These are phyloP conservation scores for Notodonta dromedarius DNA, from an alignment of 2,888 invertebrate genomes.

Conservation along the genomic window DNA sequence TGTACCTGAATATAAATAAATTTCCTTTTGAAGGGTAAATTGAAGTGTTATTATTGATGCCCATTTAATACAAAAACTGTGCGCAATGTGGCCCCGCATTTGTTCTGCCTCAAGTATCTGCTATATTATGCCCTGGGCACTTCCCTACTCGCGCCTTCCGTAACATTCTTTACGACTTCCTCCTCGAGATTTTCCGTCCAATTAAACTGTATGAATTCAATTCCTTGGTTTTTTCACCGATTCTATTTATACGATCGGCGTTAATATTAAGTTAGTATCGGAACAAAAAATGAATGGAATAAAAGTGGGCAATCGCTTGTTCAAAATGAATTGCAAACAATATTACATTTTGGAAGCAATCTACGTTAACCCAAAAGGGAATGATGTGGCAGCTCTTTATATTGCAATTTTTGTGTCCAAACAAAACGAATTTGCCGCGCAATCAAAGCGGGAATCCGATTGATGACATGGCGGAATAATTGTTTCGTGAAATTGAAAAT, in stretches of 20 bases:
- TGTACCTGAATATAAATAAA: no score
- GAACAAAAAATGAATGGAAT: slow-evolving; percentile 67
- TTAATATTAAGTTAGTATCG: slow-evolving; percentile 70
- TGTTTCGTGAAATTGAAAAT: slow-evolving; percentile 84
- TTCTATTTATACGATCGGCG: slow-evolving; percentile 55
- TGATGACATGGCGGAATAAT: slow-evolving; percentile 84
- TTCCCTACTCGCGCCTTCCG: slow-evolving; percentile 61
- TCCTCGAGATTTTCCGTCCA: slow-evolving; percentile 67
- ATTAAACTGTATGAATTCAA: slow-evolving; percentile 72
- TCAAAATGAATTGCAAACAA: slow-evolving; percentile 82
- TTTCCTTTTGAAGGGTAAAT: background rate
- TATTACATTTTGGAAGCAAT: slow-evolving; percentile 83
- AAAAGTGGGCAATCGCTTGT: slow-evolving; percentile 79
- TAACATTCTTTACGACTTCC: slow-evolving; percentile 71
- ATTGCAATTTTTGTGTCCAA: slow-evolving; percentile 84
- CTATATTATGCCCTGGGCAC: slow-evolving; percentile 68
- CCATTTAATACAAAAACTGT: slow-evolving; percentile 50
- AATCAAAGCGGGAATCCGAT: slow-evolving; percentile 84
- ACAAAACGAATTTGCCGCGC: slow-evolving; percentile 84
- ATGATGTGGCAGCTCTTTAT: slow-evolving; percentile 84
- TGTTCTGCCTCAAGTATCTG: slow-evolving; percentile 62
- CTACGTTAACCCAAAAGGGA: slow-evolving; percentile 83
- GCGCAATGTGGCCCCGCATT: slow-evolving; percentile 64
- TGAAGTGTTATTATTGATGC: slow-evolving; percentile 61
- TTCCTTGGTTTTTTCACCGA: slow-evolving; percentile 60